These are phyloP conservation scores for Neoseiulus cucumeris DNA, from an alignment of 1,140 invertebrate species.

Conservation along the genomic window DNA sequence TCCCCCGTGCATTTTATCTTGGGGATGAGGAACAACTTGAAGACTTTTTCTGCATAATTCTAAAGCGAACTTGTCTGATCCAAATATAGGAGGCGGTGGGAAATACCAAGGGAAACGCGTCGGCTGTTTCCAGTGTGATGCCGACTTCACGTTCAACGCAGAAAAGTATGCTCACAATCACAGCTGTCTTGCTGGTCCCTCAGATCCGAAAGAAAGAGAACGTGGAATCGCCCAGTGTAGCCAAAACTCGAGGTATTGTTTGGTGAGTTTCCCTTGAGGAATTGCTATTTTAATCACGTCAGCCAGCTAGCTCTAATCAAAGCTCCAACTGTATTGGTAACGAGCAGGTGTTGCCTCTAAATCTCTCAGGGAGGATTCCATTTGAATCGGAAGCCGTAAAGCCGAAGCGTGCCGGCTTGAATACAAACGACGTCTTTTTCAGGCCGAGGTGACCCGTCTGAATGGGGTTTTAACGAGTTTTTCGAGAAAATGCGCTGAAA, in stretches of 20 bases:
- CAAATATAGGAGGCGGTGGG: not conserved
- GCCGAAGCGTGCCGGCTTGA: no score
- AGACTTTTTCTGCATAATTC: no score
- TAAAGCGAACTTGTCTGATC: no score
- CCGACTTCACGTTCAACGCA: constrained; percentile 8
- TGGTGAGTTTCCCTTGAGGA: not conserved
- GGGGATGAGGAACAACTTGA: no score
- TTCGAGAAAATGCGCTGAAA: not conserved
- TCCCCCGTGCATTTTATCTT: no score
- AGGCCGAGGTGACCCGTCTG: constrained; percentile 1
- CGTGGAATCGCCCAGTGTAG: constrained; percentile 9
- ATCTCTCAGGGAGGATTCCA: no score
- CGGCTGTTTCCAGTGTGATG: constrained; percentile 2
- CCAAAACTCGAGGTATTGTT: not conserved
- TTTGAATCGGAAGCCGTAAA: no score
- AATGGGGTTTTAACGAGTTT: not conserved
- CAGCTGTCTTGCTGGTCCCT: not conserved
- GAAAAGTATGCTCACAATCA: not conserved
- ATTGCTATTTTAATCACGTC: no score
- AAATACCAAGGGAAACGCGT: constrained; percentile 1
- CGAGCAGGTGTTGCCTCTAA: no score
- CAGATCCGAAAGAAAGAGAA: not conserved
- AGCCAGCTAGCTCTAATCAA: no score
- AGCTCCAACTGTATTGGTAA: no score
- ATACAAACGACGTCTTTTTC: not conserved